phyloP scores from a whole-genome alignment of 2,888 invertebrate genomes.

The Brenthis ino region DNA sequence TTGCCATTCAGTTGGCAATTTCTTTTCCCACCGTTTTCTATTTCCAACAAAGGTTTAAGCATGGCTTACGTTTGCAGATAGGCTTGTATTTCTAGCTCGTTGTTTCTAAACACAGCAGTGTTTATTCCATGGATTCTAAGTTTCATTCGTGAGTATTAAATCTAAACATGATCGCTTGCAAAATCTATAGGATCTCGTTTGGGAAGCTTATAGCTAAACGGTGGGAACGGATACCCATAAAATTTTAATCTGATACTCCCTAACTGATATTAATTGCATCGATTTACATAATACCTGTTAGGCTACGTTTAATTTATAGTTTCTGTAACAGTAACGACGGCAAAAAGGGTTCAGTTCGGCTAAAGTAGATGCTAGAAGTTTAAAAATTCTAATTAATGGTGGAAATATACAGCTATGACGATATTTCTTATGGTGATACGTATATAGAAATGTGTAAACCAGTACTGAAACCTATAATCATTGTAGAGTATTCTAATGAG shows the following conservation, averaged over 20 bases:
- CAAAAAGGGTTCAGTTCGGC: background rate
- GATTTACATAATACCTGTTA: slow-evolving; percentile 24
- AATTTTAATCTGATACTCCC: slow-evolving; percentile 42
- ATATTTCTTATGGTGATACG: slow-evolving; percentile 2
- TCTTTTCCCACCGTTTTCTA: slow-evolving; percentile 50
- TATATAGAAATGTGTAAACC: slow-evolving; percentile 6
- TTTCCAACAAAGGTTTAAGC: slow-evolving; percentile 17
- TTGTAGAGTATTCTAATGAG: slow-evolving; percentile 33
- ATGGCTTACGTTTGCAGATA: slow-evolving; percentile 39
- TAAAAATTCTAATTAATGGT: background rate
- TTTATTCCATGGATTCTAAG: slow-evolving; percentile 25
- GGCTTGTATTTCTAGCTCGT: slow-evolving; percentile 25
- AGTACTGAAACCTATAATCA: slow-evolving; percentile 27
- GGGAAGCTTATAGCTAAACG: slow-evolving; percentile 52
- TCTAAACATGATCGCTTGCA: slow-evolving; percentile 60
- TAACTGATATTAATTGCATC: slow-evolving; percentile 24
- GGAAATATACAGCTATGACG: background rate
- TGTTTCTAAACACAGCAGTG: slow-evolving; percentile 32
- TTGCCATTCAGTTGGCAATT: slow-evolving; percentile 53
- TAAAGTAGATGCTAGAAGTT: background rate
- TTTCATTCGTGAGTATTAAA: slow-evolving; percentile 66
- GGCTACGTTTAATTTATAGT: slow-evolving; percentile 10
- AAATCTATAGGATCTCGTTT: slow-evolving; percentile 54
- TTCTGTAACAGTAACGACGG: slow-evolving; percentile 3
- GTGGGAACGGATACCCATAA: slow-evolving; percentile 63